Evolutionary conservation across 2,888 invertebrate species (phyloP), one percentile per base, ranked within the genome.

Genomic region (Aethes cnicana): DNA sequence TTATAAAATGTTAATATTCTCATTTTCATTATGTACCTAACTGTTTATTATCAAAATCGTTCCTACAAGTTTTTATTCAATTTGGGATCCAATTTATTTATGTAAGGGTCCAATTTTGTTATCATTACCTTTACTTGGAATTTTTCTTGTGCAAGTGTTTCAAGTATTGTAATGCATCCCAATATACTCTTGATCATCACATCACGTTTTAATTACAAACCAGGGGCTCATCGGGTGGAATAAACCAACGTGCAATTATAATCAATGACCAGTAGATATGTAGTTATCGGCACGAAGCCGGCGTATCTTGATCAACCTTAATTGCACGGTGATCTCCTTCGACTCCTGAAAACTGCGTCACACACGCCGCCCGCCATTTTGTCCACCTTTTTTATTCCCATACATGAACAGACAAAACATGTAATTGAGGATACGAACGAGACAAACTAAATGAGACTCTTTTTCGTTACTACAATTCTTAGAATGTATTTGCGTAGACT

Each of bases 261-360:
- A 77, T 72, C 71, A 70, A 55, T 58, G 56, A 58, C 58, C 62
- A 66, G 65, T 56, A 59, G 54, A 52, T 47, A 41, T n/a, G n/a
- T n/a, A n/a, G 63, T 68, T 69, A 70, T 65, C 68, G 71, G 72
- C 79, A 76, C 78, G 77, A 74, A 74, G 32, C 46, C 30, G 3
- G 18, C 21, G 9, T 9, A 52, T 52, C 52, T 39, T 26, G 44
- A 52, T 52, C 52, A 33, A 33, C 32, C 32, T 52, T 52, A 52
- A 52, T 52, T 52, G 26, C 44, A 39, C 17, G 37, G 39, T 52
- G 52, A 52, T 52, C 44, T 52, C 21, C 37, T 44, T 18, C 9
- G 18, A 14, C 21, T 42, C 44, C 44, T 46, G 44, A 52, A 52
- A 52, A 39, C 18, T 33, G 14, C 36, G 21, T 23, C 21, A 44